Evolutionary conservation across 2,888 invertebrate genomes (phyloP), one percentile per base, ranked within the genome.

Genomic region (Parthenolecanium corni): DNA sequence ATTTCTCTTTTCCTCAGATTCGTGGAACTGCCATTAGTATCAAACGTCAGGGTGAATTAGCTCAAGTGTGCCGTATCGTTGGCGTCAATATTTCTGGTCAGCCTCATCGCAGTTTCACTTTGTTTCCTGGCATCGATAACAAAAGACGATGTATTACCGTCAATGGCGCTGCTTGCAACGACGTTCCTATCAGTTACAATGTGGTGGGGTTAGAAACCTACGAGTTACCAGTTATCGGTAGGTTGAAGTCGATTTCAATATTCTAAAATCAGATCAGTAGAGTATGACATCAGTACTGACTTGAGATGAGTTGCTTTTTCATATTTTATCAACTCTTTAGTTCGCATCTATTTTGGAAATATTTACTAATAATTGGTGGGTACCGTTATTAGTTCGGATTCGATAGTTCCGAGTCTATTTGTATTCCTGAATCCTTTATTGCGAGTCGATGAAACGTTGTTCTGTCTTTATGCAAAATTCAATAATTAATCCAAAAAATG

Each of bases 171-270:
- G 79, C 80, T 64, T 79, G 83, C 64, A 77, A 78, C 64, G 84
- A 84, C 72, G 78, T 83, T 69, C 84, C 84, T 24, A 82, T 82
- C 66, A 78, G 79, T 66, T 84, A 84, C 69, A 78, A 80, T 53
- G 77, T 83, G 69, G 80, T 79, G 68, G 84, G 84, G 31, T 75
- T 84, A 64, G 80, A 82, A 69, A 77, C 77, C 70, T 81, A 82
- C 70, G 83, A 84, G 73, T 74, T 83, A n/a, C 83, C 84, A 56
- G 83, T 82, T 69, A 80, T 84, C 69, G 84, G 84, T 83, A 75
- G 77, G 76, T 31, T 42, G 14, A 12, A 20, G 31, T 18, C 4
- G 44, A 44, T 40, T 47, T 61, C 5, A 21, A 42, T n/a, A 14
- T 1, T 14, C 23, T 14, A 1, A 25, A 38, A 4, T 2, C n/a